Conservation (phyloP, 1,140 invertebrate species). For the Melipona quadrifasciata region DNA sequence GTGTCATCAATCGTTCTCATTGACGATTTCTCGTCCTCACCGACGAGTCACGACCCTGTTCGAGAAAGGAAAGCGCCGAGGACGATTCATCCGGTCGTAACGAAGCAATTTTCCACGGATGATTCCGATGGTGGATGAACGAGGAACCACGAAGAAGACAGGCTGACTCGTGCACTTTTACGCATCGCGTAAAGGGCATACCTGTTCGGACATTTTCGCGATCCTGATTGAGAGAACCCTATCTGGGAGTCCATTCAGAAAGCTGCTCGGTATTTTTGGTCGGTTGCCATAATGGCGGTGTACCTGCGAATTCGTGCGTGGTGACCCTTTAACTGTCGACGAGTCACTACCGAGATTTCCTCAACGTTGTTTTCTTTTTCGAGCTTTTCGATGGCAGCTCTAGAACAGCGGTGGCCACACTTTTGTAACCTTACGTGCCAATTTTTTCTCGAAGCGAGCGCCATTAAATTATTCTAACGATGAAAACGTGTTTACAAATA, state of each 20-base stretch:
- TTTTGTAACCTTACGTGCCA: too few relatives aligned
- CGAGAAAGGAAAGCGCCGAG: not conserved
- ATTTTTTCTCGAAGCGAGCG: too few relatives aligned
- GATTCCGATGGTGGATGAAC: slow-evolving; percentile 21
- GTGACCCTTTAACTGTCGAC: not conserved
- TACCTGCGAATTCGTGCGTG: slow-evolving; percentile 2
- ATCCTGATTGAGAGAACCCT: slow-evolving; percentile 29
- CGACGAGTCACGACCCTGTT: not conserved
- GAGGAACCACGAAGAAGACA: not conserved
- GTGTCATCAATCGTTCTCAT: slow-evolving; percentile 37
- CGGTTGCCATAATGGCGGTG: not conserved
- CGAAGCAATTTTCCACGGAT: slow-evolving; percentile 65
- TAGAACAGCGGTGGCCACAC: too few relatives aligned
- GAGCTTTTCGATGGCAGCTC: too few relatives aligned
- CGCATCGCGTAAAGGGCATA: not conserved
- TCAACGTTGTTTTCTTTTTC: too few relatives aligned
- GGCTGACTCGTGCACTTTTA: slow-evolving; percentile 44
- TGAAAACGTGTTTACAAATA: too few relatives aligned
- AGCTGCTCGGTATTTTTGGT: not conserved
- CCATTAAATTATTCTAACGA: too few relatives aligned
- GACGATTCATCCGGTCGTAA: slow-evolving; percentile 51
- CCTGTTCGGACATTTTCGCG: slow-evolving; percentile 5
- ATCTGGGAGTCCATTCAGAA: slow-evolving; percentile 11
- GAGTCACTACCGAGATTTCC: not conserved
- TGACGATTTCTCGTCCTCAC: not conserved